Percentiles rank a stretch among this genome's conserved stretches.
Evolutionary conservation across 2,113 vertebrate species (phyloP).

Genomic region (Sinosuthora webbiana): DNA sequence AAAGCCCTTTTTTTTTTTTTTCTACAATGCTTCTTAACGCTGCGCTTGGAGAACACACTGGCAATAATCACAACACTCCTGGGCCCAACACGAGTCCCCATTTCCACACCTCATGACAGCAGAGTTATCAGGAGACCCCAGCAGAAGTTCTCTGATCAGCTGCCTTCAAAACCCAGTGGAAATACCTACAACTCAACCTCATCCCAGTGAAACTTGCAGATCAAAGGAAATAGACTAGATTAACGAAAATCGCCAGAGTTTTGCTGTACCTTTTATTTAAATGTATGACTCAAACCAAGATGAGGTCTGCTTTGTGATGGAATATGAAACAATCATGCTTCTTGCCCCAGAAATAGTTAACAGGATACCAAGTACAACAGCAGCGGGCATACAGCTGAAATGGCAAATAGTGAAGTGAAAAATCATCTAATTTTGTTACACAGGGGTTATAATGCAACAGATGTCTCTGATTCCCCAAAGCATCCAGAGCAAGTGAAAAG

Average conservation of each 20-base stretch:
- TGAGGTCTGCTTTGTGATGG: neutral
- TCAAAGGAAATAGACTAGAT: neutral
- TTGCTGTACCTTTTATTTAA: neutral
- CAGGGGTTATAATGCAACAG: neutral
- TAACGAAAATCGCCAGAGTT: neutral
- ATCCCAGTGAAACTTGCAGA: neutral
- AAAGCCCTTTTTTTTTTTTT: accelerated
- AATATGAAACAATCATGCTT: neutral
- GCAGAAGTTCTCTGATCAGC: neutral
- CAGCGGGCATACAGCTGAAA: neutral
- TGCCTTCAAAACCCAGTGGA: neutral
- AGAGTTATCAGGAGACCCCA: neutral
- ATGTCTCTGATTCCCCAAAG: neutral
- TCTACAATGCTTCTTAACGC: neutral
- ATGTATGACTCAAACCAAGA: neutral
- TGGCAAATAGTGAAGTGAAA: neutral
- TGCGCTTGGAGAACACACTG: neutral
- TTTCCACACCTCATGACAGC: neutral
- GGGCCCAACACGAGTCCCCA: neutral
- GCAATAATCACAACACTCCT: neutral
- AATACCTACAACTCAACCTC: neutral
- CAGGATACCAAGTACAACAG: neutral
- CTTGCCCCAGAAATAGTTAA: neutral
- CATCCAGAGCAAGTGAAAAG: neutral
- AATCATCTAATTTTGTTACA: neutral